phyloP scores from a whole-genome alignment of 2,113 vertebrate species.

The Corvus cornix region DNA sequence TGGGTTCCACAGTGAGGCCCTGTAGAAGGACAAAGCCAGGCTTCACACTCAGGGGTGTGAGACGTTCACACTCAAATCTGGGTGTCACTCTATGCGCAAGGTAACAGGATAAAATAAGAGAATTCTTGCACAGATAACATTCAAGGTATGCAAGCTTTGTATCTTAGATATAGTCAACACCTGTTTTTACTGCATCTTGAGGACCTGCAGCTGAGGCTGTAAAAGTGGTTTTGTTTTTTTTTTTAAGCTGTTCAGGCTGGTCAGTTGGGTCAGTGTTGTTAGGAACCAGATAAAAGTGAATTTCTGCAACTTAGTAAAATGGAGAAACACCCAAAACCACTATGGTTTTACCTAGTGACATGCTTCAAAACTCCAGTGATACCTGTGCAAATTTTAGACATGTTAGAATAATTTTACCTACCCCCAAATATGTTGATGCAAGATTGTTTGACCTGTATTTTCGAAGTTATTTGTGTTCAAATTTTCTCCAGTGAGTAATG shows the following conservation, averaged over 20 bases:
- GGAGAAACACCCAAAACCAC: background rate
- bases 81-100: fast-evolving
- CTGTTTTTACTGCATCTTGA: background rate
- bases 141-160: background rate
- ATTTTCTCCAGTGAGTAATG: background rate
- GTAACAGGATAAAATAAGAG: background rate
- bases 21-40: background rate
- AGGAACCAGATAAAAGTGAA: background rate
- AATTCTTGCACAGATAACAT: background rate
- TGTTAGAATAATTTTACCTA: background rate
- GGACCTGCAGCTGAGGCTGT: background rate
- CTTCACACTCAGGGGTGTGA: background rate
- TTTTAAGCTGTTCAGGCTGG: background rate
- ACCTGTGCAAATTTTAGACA: background rate
- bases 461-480: background rate
- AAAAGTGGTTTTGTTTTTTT: background rate
- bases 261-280: background rate
- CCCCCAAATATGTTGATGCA: background rate
- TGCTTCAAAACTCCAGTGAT: background rate
- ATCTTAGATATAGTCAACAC: background rate
- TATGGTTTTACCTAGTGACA: background rate
- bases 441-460: background rate
- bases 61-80: background rate
- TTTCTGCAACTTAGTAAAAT: background rate
- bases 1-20: background rate